Percentiles rank a stretch among this genome's conserved stretches.
These are phyloP conservation scores for Dipodomys spectabilis DNA, from an alignment of 2,113 vertebrate genomes.

Conservation along the genomic window DNA sequence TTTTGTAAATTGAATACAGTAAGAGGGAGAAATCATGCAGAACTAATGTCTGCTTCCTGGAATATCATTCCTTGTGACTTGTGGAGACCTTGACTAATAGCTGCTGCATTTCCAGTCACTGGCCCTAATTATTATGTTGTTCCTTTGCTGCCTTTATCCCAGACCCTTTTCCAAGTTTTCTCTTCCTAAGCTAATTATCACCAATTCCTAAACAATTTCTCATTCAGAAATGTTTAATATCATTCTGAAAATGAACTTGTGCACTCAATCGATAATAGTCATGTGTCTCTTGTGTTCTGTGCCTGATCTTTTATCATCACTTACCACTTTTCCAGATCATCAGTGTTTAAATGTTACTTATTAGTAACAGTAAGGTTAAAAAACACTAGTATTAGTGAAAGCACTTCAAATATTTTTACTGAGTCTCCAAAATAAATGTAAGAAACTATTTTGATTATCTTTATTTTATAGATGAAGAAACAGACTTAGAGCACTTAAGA, in stretches of 20 bases:
- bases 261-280: background rate
- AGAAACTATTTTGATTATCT: background rate
- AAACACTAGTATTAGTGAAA: background rate
- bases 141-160: background rate
- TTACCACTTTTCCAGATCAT: background rate
- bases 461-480: background rate
- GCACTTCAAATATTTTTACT: background rate
- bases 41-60: background rate
- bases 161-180: background rate
- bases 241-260: background rate
- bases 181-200: background rate
- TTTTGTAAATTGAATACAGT: background rate
- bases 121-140: background rate
- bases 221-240: background rate
- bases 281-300: background rate
- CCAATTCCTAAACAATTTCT: background rate
- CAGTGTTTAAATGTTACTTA: background rate
- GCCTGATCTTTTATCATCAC: background rate
- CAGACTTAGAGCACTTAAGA: background rate
- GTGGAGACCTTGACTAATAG: background rate
- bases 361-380: background rate
- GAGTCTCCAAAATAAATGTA: background rate
- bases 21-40: background rate
- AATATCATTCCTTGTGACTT: background rate
- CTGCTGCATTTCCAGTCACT: background rate